Evolutionary conservation across 2,888 invertebrate genomes (phyloP), one percentile per base, ranked within the genome.

Genomic region (Cryptus viduatorius): DNA sequence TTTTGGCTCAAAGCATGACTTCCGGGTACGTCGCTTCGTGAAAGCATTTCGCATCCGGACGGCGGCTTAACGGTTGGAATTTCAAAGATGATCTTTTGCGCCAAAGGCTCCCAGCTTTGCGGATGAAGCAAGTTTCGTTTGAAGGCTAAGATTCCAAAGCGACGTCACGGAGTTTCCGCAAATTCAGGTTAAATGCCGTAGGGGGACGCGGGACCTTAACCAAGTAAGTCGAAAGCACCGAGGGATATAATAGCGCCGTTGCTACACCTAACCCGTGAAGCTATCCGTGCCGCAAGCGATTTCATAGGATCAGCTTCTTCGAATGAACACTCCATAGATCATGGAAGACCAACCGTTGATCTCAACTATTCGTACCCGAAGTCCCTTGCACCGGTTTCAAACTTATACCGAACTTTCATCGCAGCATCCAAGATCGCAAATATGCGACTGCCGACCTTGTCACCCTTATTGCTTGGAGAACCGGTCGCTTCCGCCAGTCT

Each of bases 141-240:
- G 71, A 72, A 59, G 77, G 69, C 69, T 65, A 50, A 29, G 71
- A 83, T 78, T 77, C 80, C 80, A 79, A 64, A 59, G 85, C 68
- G 80, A 84, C 73, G 84, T 77, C 76, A 67, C 72, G 68, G 71
- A 80, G 79, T 86, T 82, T 37, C 69, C 82, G 73, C 76, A 75
- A 86, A 84, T 86, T 80, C 82, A 72, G 81, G 81, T 84, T 81
- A 84, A 79, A 85, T 76, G 76, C 76, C 79, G 50, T 50, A 50
- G 76, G 72, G 50, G 72, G 50, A 67, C 79, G 53, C 64, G 83
- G 46, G 72, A 79, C 67, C 67, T 56, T 37, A 37, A 31, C 59
- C 29, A n/a, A 12, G 29, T 24, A 31, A 61, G 31, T 61, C 24
- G 59, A 31, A 61, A 29, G 31, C 59, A 61, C 12, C 31, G 59